Conservation (phyloP, 2,113 vertebrate species). For the Microcebus griseorufus region DNA sequence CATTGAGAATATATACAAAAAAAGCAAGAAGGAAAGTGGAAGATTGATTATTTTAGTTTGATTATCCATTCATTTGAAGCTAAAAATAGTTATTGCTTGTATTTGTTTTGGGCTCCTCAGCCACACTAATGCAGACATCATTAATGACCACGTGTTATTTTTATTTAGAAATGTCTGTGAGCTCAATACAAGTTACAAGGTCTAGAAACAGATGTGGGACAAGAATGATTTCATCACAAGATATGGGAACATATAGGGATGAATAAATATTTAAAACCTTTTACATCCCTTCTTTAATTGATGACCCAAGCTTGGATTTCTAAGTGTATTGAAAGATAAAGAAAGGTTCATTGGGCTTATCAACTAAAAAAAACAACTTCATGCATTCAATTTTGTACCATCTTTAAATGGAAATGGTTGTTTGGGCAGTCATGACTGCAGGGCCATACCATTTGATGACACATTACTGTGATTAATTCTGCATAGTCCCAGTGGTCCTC, state of each 20-base stretch:
- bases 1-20: not conserved
- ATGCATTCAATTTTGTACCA: not conserved
- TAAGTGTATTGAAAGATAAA: not conserved
- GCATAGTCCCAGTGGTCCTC: not conserved
- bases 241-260: fast-evolving
- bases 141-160: not conserved
- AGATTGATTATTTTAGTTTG: not conserved
- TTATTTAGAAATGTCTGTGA: not conserved
- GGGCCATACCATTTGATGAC: not conserved
- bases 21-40: not conserved
- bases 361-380: not conserved
- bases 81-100: not conserved
- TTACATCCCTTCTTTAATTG: not conserved
- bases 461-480: not conserved
- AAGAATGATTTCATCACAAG: not conserved
- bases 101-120: not conserved
- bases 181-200: not conserved
- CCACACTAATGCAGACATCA: not conserved
- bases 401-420: slow-evolving; percentile 40
- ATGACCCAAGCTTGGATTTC: not conserved
- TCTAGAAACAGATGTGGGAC: not conserved
- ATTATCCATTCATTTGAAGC: not conserved
- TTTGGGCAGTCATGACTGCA: not conserved
- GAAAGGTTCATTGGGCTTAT: not conserved
- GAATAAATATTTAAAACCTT: not conserved